Evolutionary conservation across 2,113 vertebrate species (phyloP), one percentile per base, ranked within the genome.

Genomic region (Spermophilus dauricus): DNA sequence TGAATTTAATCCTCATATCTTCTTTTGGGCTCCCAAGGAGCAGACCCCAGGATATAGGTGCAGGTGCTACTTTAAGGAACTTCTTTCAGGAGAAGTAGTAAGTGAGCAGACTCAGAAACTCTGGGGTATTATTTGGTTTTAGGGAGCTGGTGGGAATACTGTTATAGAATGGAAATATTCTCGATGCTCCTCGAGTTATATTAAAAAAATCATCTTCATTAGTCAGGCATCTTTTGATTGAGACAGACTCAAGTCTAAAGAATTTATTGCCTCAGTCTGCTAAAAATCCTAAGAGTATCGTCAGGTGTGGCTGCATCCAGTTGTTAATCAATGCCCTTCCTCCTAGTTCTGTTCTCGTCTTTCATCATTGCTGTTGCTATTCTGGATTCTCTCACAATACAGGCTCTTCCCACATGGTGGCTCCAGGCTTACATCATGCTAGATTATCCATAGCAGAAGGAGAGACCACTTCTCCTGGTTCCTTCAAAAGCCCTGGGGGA

Each of bases 271-370:
- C 14, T 91, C 48, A 0, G 7, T 63, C 75, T 91, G 94, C 13
- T 9, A 84, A 86, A 90, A 61, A 93, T n/a, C n/a, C 45, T 67
- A 53, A 58, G 22, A 67, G 45, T 48, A 75, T 63, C n/a, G 76
- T 89, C 94, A 95, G 90, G 75, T 51, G 69, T 45, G 73, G 48
- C 86, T 89, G 42, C 18, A 76, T 88, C 61, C 8, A 84, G 70
- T 11, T 48, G 58, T 48, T 53, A 69, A n/a, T 51, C 24, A 37
- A 14, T 16, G 6, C 75, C 37, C 37, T 92, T 78, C 42, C 37
- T 92, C 42, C 20, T 17, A 56, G 14, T 34, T 86, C 30, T 75
- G 3, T 73, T 91, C 85, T 16, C n/a, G 28, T n/a, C 26, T 76
- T 51, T 89, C 48, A 34, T 81, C 51, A 82, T 69, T 34, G 56